A percentile compares a stretch with the other conserved stretches of the same genome.
These are phyloP conservation scores for Batillaria attramentaria DNA, from an alignment of 1,140 invertebrate genomes.

Conservation along the genomic window DNA sequence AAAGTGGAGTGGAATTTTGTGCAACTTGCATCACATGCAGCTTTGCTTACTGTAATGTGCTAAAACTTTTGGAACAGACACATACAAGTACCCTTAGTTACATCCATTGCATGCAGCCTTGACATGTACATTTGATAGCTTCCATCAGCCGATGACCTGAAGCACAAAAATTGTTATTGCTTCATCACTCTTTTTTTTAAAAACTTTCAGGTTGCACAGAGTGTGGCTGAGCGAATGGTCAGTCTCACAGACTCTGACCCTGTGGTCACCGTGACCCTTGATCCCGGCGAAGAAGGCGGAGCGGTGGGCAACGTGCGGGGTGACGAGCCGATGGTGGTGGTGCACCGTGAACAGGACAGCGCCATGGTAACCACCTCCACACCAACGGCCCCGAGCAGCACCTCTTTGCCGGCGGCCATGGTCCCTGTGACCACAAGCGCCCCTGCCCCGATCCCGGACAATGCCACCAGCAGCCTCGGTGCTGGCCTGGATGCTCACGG, in stretches of 20 bases:
- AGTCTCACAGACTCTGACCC: conserved; percentile 80
- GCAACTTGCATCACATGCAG: no score
- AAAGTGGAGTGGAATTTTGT: no score
- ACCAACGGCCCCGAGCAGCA: background rate
- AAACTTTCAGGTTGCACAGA: conserved; percentile 89
- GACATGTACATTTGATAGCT: no score
- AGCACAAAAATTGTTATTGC: conserved; percentile 8
- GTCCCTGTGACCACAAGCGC: background rate
- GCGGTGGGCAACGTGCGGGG: conserved; percentile 29
- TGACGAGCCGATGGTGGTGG: conserved; percentile 51
- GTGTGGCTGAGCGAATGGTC: conserved; percentile 89
- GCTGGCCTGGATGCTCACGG: conserved; percentile 32
- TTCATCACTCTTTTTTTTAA: conserved; percentile 15
- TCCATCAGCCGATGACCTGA: no score
- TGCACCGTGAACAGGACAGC: conserved; percentile 44
- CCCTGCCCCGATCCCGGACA: background rate
- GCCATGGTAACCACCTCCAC: background rate
- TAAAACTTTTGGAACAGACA: no score
- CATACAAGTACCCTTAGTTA: no score
- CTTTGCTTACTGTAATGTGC: no score
- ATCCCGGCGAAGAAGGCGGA: conserved; percentile 57
- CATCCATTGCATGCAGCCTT: no score
- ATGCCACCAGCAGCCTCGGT: conserved; percentile 4
- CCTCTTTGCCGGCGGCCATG: background rate
- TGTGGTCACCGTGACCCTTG: conserved; percentile 62